A percentile compares a stretch with the other conserved stretches of the same genome.
Evolutionary conservation across 2,888 invertebrate genomes (phyloP).

Genomic region (Troilus luridus): DNA sequence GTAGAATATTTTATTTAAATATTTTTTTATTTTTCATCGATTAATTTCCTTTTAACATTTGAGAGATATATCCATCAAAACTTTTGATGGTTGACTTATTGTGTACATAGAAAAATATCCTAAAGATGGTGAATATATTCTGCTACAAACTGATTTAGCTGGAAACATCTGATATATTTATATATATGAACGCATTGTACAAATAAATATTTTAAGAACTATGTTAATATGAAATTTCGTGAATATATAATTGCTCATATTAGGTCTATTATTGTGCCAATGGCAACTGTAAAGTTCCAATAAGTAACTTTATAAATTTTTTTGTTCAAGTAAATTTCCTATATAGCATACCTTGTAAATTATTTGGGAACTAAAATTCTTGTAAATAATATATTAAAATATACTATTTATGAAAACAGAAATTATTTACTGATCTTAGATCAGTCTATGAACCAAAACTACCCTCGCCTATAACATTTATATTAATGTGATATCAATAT

Average conservation of each 20-base stretch:
- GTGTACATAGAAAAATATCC: neutral
- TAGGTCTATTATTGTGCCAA: neutral
- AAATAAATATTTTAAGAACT: neutral
- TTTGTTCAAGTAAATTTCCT: neutral
- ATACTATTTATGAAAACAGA: neutral
- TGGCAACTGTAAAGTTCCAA: neutral
- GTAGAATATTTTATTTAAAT: neutral
- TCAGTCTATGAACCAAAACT: neutral
- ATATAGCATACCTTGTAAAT: neutral
- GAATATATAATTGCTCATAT: neutral
- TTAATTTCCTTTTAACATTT: neutral
- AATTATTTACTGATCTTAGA: neutral
- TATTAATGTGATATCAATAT: too few species aligned
- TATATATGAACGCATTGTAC: neutral
- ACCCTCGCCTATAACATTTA: neutral
- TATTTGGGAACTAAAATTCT: neutral
- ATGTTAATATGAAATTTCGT: neutral
- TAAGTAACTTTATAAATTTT: neutral
- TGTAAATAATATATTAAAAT: slow-evolving; percentile 25
- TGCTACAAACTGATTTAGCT: neutral
- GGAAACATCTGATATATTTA: neutral
- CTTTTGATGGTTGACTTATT: neutral
- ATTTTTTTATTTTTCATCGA: neutral
- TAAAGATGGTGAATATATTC: neutral
- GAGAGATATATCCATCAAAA: neutral